These are phyloP conservation scores for Dusona sp. DNA, from an alignment of 2,888 invertebrate genomes.

Conservation along the genomic window DNA sequence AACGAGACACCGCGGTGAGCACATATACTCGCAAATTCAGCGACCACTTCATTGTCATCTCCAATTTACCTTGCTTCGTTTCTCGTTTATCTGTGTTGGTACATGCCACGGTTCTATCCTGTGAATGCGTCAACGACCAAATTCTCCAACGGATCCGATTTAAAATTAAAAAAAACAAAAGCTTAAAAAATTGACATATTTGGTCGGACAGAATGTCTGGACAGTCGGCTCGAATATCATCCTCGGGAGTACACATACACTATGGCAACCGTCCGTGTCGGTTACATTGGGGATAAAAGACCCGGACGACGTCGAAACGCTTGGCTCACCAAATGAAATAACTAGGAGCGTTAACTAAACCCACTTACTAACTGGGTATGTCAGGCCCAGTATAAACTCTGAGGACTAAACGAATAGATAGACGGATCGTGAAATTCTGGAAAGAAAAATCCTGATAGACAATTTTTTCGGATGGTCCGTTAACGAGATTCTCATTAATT, in stretches of 20 bases:
- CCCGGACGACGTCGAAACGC: not conserved
- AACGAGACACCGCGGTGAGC: constrained; percentile 16
- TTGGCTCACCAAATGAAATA: not conserved
- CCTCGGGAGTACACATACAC: not conserved
- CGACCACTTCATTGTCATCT: not conserved
- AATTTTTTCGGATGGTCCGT: not conserved
- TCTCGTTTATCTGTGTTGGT: constrained; percentile 2
- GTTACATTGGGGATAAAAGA: not conserved
- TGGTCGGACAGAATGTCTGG: not conserved
- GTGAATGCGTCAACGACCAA: not conserved
- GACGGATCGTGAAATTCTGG: not conserved
- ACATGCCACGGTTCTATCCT: not conserved
- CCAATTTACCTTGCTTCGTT: constrained; percentile 12
- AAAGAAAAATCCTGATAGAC: not conserved
- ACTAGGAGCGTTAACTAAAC: not conserved
- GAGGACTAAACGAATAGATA: not conserved
- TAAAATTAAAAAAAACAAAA: not conserved
- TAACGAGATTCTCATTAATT: not conserved
- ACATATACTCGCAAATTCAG: constrained; percentile 9
- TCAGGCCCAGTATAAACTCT: not conserved
- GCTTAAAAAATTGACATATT: not conserved
- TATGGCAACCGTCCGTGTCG: not conserved
- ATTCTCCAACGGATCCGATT: constrained; percentile 1
- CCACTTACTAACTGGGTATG: not conserved
- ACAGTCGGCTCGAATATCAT: not conserved